These are phyloP conservation scores for Panzeria rudis DNA, from an alignment of 2,888 invertebrate genomes.

Conservation along the genomic window DNA sequence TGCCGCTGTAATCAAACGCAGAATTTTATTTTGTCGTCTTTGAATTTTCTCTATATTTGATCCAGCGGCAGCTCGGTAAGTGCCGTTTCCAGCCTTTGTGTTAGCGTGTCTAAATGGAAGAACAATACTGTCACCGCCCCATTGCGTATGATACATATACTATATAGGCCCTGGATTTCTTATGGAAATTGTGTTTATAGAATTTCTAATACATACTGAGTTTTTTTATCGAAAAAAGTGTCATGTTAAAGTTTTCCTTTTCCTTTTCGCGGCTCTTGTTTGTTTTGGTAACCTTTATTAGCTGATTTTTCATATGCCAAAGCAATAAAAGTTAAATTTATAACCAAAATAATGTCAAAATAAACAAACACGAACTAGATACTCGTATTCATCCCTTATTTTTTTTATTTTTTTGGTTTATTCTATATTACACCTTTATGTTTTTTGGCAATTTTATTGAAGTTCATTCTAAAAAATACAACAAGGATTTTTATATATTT, in stretches of 20 bases:
- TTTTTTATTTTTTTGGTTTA: slow-evolving; percentile 16
- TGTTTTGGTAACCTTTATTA: slow-evolving; percentile 68
- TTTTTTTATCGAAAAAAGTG: slow-evolving; percentile 14
- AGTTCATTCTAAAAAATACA: slow-evolving; percentile 25
- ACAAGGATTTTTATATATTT: slow-evolving; percentile 32
- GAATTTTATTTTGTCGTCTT: too few relatives aligned
- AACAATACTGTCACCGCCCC: too few relatives aligned
- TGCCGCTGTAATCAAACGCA: too few relatives aligned
- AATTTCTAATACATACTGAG: background rate
- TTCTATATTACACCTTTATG: slow-evolving; percentile 30
- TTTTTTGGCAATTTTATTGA: slow-evolving; percentile 68
- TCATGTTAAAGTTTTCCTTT: slow-evolving; percentile 49
- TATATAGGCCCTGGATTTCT: too few relatives aligned
- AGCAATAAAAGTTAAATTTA: slow-evolving; percentile 73
- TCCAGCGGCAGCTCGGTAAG: too few relatives aligned
- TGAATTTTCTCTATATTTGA: too few relatives aligned
- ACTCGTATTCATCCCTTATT: slow-evolving; percentile 53
- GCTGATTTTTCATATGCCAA: slow-evolving; percentile 73
- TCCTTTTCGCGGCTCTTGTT: slow-evolving; percentile 26
- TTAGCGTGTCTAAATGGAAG: too few relatives aligned
- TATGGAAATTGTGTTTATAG: background rate
- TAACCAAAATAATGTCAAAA: slow-evolving; percentile 69
- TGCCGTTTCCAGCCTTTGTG: too few relatives aligned
- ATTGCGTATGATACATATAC: too few relatives aligned
- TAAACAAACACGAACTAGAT: slow-evolving; percentile 72